These are phyloP conservation scores for Eurystomus glaucurus DNA, from an alignment of 2,797 vertebrate genomes.

Conservation along the genomic window DNA sequence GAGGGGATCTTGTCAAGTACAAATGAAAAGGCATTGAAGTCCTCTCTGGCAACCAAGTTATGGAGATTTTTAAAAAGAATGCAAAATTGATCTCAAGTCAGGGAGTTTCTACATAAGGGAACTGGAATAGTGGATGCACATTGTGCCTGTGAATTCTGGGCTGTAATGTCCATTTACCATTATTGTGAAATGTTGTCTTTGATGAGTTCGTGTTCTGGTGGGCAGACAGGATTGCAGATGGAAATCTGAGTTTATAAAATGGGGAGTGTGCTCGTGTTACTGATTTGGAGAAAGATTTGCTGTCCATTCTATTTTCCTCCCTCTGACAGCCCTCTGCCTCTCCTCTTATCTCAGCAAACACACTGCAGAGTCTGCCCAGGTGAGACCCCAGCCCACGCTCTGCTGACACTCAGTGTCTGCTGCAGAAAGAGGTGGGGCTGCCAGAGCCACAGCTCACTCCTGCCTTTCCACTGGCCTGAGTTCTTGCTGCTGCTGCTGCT, in stretches of 20 bases:
- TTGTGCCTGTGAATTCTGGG: not conserved
- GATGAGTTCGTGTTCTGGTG: not conserved
- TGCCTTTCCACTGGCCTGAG: not conserved
- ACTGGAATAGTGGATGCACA: not conserved
- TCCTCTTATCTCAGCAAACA: not conserved
- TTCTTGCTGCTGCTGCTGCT: not conserved
- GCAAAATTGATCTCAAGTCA: not conserved
- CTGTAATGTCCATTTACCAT: fast-evolving
- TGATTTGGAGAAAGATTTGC: not conserved
- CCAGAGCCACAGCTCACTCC: not conserved
- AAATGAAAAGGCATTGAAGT: not conserved
- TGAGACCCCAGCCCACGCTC: not conserved
- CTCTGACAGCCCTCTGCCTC: not conserved
- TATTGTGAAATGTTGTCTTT: not conserved
- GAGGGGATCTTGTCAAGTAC: not conserved
- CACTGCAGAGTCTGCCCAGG: not conserved
- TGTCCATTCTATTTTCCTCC: not conserved
- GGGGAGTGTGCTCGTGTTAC: fast-evolving
- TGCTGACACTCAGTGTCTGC: not conserved
- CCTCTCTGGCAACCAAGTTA: not conserved
- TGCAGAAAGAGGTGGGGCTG: slow-evolving; percentile 65
- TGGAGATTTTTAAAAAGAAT: not conserved
- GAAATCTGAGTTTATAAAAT: not conserved
- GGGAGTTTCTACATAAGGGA: not conserved
- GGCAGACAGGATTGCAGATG: not conserved